Base-by-base conservation (phyloP, 2,888 invertebrate species). In the Dasypogon diadema region DNA sequence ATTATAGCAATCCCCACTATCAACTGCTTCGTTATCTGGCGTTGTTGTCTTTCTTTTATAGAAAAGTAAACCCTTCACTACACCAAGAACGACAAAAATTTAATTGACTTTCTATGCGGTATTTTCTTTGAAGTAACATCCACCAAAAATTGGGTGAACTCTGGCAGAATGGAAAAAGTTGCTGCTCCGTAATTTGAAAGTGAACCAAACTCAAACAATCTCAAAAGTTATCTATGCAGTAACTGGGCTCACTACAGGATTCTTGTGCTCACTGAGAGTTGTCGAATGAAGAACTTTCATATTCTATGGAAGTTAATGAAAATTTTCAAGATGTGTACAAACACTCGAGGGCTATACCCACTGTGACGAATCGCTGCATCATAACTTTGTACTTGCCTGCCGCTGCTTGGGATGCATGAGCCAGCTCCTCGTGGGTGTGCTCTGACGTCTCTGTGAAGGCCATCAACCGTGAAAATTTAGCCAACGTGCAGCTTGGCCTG, bases 401-500 rank as follows among this genome's bases (percentile, higher is more conserved):
- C 42, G n/a, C 42, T 37, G 65, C n/a, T 21, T 24, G 5, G n/a
- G n/a, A n/a, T 46, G 63, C 63, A 37, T 16, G 12, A n/a, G n/a
- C n/a, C n/a, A n/a, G n/a, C n/a, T 22, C n/a, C 42, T 46, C 46
- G 65, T 42, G 46, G 65, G 46, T 16, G 48, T 65, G 24, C 24
- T 24, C 22, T 60, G 10, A 22, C 42, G 6, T 22, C 46, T 24
- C 46, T 10, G 30, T 14, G 18, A 34, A 70, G 54, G 54, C 70
- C 70, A 30, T 54, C 70, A 70, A 65, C 65, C 65, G 48, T 65
- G 65, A 65, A 65, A 65, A 65, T 37, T 46, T n/a, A 48, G 18
- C 37, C 46, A 46, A 26, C 63, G 42, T 12, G 24, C 18, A 51
- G 18, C n/a, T 5, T 30, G 30, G 3, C 12, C 6, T 18, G 2